Conservation (phyloP, 2,888 invertebrate species). For the Ceramica pisi region DNA sequence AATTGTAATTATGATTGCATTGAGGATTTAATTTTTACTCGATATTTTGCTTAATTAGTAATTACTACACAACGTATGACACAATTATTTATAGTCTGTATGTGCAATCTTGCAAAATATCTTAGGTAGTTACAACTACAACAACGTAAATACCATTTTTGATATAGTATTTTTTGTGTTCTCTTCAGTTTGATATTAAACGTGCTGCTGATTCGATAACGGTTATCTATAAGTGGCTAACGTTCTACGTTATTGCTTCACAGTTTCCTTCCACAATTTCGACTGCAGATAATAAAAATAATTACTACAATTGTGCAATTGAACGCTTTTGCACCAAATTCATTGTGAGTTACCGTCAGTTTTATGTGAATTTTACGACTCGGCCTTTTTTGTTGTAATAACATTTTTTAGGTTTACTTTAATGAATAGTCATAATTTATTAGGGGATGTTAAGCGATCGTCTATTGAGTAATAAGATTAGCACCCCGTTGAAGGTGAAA, state of each 20-base stretch:
- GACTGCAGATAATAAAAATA: slow-evolving; percentile 63
- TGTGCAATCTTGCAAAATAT: neutral
- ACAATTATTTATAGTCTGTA: neutral
- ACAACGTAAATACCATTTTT: neutral
- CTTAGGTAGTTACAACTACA: neutral
- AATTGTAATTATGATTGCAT: slow-evolving; percentile 14
- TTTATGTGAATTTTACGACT: neutral
- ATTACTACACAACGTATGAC: slow-evolving; percentile 15
- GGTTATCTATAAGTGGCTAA: slow-evolving; percentile 70
- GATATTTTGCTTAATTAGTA: slow-evolving; percentile 4
- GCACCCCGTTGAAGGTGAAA: neutral
- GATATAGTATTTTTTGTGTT: slow-evolving; percentile 5
- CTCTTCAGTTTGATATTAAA: slow-evolving; percentile 36
- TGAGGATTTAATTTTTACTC: neutral
- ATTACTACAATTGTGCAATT: slow-evolving; percentile 47
- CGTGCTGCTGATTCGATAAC: slow-evolving; percentile 60
- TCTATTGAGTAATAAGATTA: slow-evolving; percentile 9
- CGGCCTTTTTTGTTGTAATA: neutral
- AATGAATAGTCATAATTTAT: neutral
- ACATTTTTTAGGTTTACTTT: neutral
- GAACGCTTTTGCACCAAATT: slow-evolving; percentile 45
- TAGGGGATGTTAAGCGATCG: neutral
- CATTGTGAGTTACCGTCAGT: slow-evolving; percentile 5
- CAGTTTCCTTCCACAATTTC: slow-evolving; percentile 67
- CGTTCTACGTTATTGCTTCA: slow-evolving; percentile 66